phyloP scores from a whole-genome alignment of 2,113 vertebrate genomes.

The Danionella cerebrum region DNA sequence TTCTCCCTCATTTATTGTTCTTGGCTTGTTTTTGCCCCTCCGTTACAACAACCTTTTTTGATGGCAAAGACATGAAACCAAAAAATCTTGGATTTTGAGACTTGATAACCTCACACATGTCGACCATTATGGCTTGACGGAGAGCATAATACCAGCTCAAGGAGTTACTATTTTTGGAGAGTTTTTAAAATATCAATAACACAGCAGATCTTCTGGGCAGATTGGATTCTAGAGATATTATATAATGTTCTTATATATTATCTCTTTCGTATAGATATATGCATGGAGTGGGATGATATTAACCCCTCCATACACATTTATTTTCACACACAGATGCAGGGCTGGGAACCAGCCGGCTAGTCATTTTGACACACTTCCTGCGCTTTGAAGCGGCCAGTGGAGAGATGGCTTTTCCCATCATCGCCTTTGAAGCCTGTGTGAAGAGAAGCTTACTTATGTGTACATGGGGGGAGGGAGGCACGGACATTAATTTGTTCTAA shows the following conservation, averaged over 20 bases:
- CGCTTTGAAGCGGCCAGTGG: slow-evolving; percentile 69
- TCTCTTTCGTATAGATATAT: slow-evolving; percentile 62
- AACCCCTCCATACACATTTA: slow-evolving; percentile 53
- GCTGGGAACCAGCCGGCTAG: slow-evolving; percentile 55
- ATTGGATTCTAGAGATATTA: too few species aligned
- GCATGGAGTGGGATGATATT: slow-evolving; percentile 68
- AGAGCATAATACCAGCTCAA: too few species aligned
- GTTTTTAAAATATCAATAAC: too few species aligned
- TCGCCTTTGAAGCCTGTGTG: slow-evolving; percentile 58
- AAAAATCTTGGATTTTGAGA: too few species aligned
- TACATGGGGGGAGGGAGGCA: slow-evolving; percentile 34
- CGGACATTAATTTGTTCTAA: slow-evolving; percentile 47
- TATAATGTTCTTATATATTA: too few species aligned
- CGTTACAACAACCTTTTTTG: too few species aligned
- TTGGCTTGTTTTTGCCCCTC: too few species aligned
- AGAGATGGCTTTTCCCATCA: slow-evolving; percentile 66
- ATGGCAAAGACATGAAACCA: too few species aligned
- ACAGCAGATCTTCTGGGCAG: slow-evolving; percentile 49
- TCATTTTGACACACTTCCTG: slow-evolving; percentile 71
- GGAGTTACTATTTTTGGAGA: too few species aligned
- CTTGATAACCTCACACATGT: too few species aligned
- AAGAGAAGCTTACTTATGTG: slow-evolving; percentile 18
- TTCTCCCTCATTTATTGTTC: too few species aligned
- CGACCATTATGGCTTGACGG: too few species aligned
- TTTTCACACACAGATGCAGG: slow-evolving; percentile 14